Conservation (phyloP, 1,140 invertebrate genomes). For the Anastrepha obliqua region DNA sequence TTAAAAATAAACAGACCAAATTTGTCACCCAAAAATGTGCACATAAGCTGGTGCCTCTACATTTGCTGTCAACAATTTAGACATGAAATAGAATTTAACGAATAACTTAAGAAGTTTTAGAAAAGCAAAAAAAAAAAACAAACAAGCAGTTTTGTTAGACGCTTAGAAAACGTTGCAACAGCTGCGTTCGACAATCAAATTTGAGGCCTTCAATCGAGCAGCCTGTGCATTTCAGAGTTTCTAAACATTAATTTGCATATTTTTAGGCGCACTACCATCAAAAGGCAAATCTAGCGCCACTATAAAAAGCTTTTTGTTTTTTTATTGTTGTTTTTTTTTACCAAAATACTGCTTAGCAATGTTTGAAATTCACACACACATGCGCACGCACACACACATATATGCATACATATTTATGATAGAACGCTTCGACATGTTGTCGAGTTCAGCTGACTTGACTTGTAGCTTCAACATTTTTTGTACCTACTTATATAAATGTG, state of each 20-base stretch:
- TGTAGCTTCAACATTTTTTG: conserved; percentile 10
- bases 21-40: background rate
- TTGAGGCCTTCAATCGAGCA: background rate
- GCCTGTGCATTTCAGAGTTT: background rate
- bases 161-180: background rate
- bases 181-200: conserved; percentile 12
- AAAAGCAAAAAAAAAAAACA: background rate
- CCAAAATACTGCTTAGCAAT: background rate
- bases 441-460: conserved; percentile 21
- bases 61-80: background rate
- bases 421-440: conserved; percentile 3
- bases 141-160: background rate
- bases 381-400: background rate
- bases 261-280: background rate
- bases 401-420: background rate
- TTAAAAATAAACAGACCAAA: too few relatives aligned
- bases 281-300: background rate
- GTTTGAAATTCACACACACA: background rate
- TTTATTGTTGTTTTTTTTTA: background rate
- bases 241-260: conserved; percentile 22
- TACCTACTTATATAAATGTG: background rate
- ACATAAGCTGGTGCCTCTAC: background rate
- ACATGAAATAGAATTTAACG: background rate
- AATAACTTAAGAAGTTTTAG: too few relatives aligned
- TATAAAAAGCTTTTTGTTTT: background rate